A percentile compares a stretch with the other conserved stretches of the same genome.
Conservation (phyloP, 2,113 vertebrate species). For the Neotoma lepida region DNA sequence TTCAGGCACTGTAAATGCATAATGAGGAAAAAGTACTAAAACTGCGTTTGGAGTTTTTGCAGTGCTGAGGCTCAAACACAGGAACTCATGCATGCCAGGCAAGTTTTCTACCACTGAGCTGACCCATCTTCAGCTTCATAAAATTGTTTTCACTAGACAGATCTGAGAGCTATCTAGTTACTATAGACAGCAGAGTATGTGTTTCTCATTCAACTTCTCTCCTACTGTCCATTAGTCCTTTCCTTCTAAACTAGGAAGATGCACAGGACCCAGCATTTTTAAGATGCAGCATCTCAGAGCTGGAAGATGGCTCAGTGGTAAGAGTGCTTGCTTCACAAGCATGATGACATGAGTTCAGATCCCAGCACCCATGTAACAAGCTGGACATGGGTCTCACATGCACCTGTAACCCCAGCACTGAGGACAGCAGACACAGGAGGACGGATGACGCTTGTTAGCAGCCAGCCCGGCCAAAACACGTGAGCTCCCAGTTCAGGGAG, state of each 20-base stretch:
- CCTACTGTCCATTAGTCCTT: background rate
- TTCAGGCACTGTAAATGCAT: background rate
- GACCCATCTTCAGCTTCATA: background rate
- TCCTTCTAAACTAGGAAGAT: constrained; percentile 14
- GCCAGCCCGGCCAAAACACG: background rate
- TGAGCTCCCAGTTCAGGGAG: background rate
- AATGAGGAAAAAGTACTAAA: background rate
- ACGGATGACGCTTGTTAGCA: too few relatives aligned
- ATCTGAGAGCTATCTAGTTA: background rate
- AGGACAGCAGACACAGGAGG: background rate
- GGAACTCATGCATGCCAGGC: background rate
- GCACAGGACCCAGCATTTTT: background rate
- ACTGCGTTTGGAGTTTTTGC: background rate
- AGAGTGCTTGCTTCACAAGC: background rate
- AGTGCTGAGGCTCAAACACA: background rate
- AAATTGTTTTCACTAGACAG: background rate
- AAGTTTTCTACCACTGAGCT: background rate
- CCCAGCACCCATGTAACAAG: background rate
- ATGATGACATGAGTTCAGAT: background rate
- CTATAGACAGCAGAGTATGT: background rate
- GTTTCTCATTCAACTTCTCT: background rate
- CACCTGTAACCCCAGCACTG: background rate
- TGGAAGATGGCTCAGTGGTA: background rate
- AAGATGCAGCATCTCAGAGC: background rate
- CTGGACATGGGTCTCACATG: background rate